These are phyloP conservation scores for Ditula angustiorana DNA, from an alignment of 2,888 invertebrate species.

Conservation along the genomic window DNA sequence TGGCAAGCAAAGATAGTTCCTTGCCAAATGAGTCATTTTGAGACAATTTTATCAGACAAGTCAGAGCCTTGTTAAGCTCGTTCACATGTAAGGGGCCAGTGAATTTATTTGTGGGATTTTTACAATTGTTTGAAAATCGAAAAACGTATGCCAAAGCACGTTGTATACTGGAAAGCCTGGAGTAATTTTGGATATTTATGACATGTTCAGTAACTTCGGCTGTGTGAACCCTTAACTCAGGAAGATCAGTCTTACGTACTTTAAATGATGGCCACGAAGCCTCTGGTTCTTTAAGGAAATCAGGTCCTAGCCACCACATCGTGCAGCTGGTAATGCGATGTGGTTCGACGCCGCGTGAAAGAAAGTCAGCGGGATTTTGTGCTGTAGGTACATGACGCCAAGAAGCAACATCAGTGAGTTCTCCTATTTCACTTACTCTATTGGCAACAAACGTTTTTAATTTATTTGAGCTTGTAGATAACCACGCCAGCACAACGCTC, in stretches of 20 bases:
- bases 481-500: slow-evolving; percentile 43
- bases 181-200: neutral
- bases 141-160: neutral
- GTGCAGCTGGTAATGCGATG: neutral
- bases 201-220: slow-evolving; percentile 7
- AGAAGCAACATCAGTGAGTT: neutral
- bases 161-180: neutral
- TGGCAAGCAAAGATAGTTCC: neutral
- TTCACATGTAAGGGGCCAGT: neutral
- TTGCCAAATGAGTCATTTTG: neutral
- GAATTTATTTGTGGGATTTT: neutral
- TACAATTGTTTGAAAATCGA: slow-evolving; percentile 2
- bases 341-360: slow-evolving; percentile 32
- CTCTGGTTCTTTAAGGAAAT: neutral
- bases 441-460: slow-evolving; percentile 45
- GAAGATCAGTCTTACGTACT: neutral
- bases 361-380: slow-evolving; percentile 40
- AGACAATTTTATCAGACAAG: neutral
- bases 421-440: slow-evolving; percentile 33
- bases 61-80: neutral
- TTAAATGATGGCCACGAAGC: neutral
- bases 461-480: slow-evolving; percentile 18
- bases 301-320: slow-evolving; percentile 19
- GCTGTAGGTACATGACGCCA: slow-evolving; percentile 37
- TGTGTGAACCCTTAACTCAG: slow-evolving; percentile 4